Evolutionary conservation across 2,113 vertebrate species (phyloP).

Genomic region (Pantherophis guttatus): DNA sequence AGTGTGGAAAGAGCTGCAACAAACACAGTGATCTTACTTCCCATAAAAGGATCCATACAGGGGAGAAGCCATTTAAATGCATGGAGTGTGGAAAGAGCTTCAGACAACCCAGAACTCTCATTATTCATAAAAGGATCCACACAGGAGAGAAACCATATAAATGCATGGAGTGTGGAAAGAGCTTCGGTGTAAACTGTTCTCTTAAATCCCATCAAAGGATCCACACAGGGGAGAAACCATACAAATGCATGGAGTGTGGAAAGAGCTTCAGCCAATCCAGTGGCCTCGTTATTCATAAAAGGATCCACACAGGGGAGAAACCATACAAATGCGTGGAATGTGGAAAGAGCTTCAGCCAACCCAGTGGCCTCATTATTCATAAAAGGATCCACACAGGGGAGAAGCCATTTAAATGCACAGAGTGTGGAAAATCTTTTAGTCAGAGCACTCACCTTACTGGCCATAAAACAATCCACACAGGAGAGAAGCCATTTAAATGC

Average conservation of each 20-base stretch:
- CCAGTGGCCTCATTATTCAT: too few relatives aligned
- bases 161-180: neutral
- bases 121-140: neutral
- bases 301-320: neutral
- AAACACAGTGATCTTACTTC: fast-evolving
- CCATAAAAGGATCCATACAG: neutral
- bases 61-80: neutral
- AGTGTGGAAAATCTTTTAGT: too few relatives aligned
- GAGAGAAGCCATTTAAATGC: neutral
- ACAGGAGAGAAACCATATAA: neutral
- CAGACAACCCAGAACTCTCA: neutral
- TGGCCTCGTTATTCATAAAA: neutral
- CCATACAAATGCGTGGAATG: neutral
- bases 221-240: neutral
- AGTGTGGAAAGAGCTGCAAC: neutral
- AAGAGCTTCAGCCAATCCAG: neutral
- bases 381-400: too few relatives aligned
- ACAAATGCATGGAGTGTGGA: neutral
- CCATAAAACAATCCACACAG: too few relatives aligned
- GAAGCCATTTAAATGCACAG: too few relatives aligned
- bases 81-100: neutral
- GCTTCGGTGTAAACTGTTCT: neutral
- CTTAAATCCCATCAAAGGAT: neutral
- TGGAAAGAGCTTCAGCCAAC: neutral
- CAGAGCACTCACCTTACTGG: too few relatives aligned